Evolutionary conservation across 2,113 vertebrate genomes (phyloP).

Genomic region (Piaya cayana): DNA sequence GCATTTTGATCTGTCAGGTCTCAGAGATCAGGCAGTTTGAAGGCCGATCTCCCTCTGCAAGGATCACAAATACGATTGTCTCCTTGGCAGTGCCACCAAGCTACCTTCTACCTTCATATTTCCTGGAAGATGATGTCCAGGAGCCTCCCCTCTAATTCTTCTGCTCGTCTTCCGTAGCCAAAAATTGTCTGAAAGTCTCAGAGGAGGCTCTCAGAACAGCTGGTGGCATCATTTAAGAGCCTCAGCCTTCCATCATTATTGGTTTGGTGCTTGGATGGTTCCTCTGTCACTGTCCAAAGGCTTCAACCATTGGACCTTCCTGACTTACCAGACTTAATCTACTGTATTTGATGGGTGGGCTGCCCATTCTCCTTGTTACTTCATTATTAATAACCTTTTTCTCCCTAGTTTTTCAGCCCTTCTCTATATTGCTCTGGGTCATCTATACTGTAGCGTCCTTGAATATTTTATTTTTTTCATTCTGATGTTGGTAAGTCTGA

Average conservation of each 20-base stretch:
- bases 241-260: background rate
- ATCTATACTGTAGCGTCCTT: background rate
- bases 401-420: background rate
- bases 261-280: background rate
- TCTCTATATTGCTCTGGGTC: background rate
- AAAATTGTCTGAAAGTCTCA: background rate
- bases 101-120: background rate
- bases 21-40: background rate
- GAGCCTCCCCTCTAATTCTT: background rate
- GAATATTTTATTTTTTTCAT: background rate
- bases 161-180: background rate
- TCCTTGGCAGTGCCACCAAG: background rate
- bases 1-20: background rate
- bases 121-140: background rate
- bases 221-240: background rate
- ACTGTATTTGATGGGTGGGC: background rate
- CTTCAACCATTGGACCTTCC: background rate
- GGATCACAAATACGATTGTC: background rate
- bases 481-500: background rate
- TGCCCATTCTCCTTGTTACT: background rate
- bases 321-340: background rate
- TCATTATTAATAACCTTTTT: background rate
- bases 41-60: background rate
- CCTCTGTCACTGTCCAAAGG: background rate
- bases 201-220: background rate